Evolutionary conservation across 2,797 vertebrate genomes (phyloP).

Genomic region (Vireo griseus): DNA sequence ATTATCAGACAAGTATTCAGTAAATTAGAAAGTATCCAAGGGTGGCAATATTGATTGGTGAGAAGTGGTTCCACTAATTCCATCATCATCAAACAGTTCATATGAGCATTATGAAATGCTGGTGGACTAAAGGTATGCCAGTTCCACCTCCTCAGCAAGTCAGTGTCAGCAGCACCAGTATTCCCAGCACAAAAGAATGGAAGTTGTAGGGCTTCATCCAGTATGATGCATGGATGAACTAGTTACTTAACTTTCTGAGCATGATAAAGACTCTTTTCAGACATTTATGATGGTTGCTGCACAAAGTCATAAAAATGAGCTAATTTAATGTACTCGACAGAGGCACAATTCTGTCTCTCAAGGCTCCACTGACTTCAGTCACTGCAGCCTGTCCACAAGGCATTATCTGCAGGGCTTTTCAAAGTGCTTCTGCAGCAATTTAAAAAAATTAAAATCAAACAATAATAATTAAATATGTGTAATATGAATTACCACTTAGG

Average conservation of each 20-base stretch:
- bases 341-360: background rate
- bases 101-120: background rate
- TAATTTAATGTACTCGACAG: background rate
- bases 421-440: background rate
- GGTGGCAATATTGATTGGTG: background rate
- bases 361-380: background rate
- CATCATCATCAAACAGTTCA: background rate
- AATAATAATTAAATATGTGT: background rate
- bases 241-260: background rate
- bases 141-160: background rate
- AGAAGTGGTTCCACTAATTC: background rate
- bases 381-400: background rate
- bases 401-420: background rate
- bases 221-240: background rate
- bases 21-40: background rate
- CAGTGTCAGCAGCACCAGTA: background rate
- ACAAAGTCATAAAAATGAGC: background rate
- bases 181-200: background rate
- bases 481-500: background rate
- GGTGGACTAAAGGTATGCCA: background rate
- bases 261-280: background rate
- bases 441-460: background rate
- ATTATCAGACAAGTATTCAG: background rate
- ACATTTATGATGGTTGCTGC: background rate
- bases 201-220: background rate